Percentiles rank a stretch among this genome's conserved stretches.
Evolutionary conservation across 2,888 invertebrate genomes (phyloP).

Genomic region (Halocaridina rubra): DNA sequence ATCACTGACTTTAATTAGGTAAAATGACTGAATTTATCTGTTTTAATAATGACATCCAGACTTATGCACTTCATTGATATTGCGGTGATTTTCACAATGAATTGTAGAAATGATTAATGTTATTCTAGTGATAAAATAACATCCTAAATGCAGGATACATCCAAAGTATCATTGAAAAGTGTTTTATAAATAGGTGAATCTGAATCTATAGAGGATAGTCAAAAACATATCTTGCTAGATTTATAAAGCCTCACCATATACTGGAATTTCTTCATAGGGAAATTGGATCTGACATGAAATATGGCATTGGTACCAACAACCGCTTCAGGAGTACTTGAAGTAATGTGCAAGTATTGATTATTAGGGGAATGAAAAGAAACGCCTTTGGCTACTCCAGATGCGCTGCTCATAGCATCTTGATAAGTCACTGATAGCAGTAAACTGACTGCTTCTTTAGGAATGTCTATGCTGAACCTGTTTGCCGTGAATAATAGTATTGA

Average conservation of each 20-base stretch:
- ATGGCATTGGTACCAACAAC: constrained; percentile 72
- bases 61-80: too few relatives aligned
- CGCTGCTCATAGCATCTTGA: background rate
- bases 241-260: constrained; percentile 60
- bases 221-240: too few relatives aligned
- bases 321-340: constrained; percentile 25
- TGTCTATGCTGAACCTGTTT: constrained; percentile 21
- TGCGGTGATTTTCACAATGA: too few relatives aligned
- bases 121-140: too few relatives aligned
- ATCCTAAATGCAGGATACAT: too few relatives aligned
- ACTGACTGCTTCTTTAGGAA: constrained; percentile 4
- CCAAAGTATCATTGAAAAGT: too few relatives aligned
- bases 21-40: too few relatives aligned
- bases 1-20: too few relatives aligned
- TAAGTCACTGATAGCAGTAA: constrained; percentile 12
- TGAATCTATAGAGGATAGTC: too few relatives aligned
- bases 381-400: background rate
- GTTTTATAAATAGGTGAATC: too few relatives aligned
- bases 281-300: constrained; percentile 72
- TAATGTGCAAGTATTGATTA: constrained; percentile 33
- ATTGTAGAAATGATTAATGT: too few relatives aligned
- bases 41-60: too few relatives aligned
- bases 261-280: constrained; percentile 64
- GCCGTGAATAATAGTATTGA: background rate
- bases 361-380: background rate